Evolutionary conservation across 2,888 invertebrate genomes (phyloP).

Genomic region (Troides oblongomaculatus): DNA sequence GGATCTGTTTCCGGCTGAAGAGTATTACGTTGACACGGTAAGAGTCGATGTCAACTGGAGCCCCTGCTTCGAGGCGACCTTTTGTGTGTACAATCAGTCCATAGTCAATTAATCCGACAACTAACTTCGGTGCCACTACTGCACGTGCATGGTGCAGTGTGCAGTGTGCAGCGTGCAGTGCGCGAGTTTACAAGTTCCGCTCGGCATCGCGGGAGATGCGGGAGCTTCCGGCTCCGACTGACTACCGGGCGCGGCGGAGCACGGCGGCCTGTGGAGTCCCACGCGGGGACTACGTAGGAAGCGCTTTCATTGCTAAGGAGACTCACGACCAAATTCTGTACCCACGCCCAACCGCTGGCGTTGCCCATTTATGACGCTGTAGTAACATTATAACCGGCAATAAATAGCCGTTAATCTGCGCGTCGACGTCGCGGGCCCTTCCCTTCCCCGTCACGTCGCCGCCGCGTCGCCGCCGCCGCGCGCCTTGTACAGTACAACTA

Average conservation of each 20-base stretch:
- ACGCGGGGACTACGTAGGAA: conserved; percentile 34
- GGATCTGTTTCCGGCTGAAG: too few species aligned
- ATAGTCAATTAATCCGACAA: too few species aligned
- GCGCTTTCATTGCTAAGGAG: conserved; percentile 32
- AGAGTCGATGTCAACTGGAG: too few species aligned
- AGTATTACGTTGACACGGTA: too few species aligned
- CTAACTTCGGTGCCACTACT: too few species aligned
- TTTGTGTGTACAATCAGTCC: too few species aligned
- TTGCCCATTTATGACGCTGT: conserved; percentile 30
- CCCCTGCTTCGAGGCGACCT: too few species aligned
- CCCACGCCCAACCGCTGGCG: conserved; percentile 42
- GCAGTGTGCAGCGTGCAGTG: too few species aligned
- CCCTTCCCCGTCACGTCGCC: neutral
- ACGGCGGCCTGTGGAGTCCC: conserved; percentile 18
- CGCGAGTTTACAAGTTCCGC: too few species aligned
- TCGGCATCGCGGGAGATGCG: too few species aligned
- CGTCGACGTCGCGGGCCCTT: neutral
- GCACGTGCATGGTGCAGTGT: too few species aligned
- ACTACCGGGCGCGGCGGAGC: neutral
- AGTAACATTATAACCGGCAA: conserved; percentile 25
- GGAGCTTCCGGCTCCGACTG: too few species aligned
- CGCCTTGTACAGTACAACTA: neutral
- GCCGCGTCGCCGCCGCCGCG: neutral
- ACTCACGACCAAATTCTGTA: conserved; percentile 40
- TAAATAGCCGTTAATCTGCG: conserved; percentile 10